Base-by-base conservation (phyloP, 2,888 invertebrate species). In the Xylocampa areola region DNA sequence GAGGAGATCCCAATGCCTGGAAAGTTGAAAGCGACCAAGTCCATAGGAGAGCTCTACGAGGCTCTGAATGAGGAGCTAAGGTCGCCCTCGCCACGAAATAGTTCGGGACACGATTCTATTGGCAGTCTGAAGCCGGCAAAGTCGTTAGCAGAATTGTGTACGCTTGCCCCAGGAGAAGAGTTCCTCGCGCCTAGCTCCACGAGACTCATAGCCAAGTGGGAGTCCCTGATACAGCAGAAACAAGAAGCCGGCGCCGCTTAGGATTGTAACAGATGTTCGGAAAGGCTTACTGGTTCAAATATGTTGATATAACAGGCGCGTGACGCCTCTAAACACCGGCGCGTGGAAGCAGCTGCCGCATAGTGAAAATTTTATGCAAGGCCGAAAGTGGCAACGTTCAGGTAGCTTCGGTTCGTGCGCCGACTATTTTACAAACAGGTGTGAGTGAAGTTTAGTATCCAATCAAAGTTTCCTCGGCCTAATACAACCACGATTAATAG, bases 151-250 rank as follows among this genome's bases (percentile, higher is more conserved):
- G 95, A 96, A 80, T 86, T 96, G 54, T 96, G 96, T 82, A 96
- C 96, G 80, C 90, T 96, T 43, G 92, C 91, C 39, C 95, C 96
- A 21, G 95, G 95, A 17, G 96, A 96, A 79, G 94, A 94, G 79
- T 92, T 92, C 73, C 93, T 95, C 14, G 95, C 96, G 43, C 96
- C 96, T 10, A 96, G 96, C 78, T 96, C 96, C 35, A 95, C 95
- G 62, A 91, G 95, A 36, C 94, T 97, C 63, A 97, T 97, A 79
- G 96, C 96, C 70, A 96, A 97, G 87, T 97, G 97, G 96, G 97
- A 97, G 88, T 96, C 95, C 61, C 94, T 97, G 73, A 97, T 97
- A 71, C 96, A 96, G 76, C 94, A 95, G 84, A 95, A 95, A 80
- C 94, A 94, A 67, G 95, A 95, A 73, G 93, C 94, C 19, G 94